Evolutionary conservation across 2,113 vertebrate genomes (phyloP), one percentile per base, ranked within the genome.

Genomic region (Felis chaus): DNA sequence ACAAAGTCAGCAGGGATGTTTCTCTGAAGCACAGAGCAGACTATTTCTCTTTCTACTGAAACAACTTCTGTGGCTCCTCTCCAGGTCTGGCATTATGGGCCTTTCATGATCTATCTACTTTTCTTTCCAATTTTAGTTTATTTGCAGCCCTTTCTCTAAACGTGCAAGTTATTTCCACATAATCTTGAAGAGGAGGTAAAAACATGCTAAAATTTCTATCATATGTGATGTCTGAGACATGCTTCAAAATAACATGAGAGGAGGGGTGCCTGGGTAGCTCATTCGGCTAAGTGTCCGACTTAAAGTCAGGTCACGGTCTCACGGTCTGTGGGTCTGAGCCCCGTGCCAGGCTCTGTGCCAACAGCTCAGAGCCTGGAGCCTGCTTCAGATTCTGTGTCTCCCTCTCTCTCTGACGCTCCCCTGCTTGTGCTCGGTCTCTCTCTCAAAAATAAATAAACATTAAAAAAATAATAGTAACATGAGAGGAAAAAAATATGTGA

Each of bases 161-260:
- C n/a, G 86, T 66, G 80, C 13, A 36, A 19, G 41, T 69, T 50
- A 73, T 69, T 89, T 71, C 31, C 61, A 89, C 15, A 83, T 29
- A 73, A 88, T 90, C 65, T 80, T 85, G 23, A 93, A 85, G n/a
- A 23, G 53, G 63, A 55, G 8, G 14, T 88, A 84, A 84, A 85
- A 95, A 71, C 36, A 39, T 61, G 13, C 79, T 90, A 81, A 90
- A 73, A 76, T 50, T 86, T 71, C 89, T 15, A 68, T 87, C 39
- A 63, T 73, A 36, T 14, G 33, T 93, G 74, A 36, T 74, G 50
- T 55, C 41, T 95, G 10, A 16, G 36, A 57, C 66, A 66, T 86
- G 39, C 71, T 97, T 93, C 36, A 90, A 89, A 90, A 90, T 89
- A 95, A 84, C 36, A 48, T 39, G n/a, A 15, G 63, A 68, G 36